These are phyloP conservation scores for Drosophila meridionalis DNA, from an alignment of 2,888 invertebrate species.

Conservation along the genomic window DNA sequence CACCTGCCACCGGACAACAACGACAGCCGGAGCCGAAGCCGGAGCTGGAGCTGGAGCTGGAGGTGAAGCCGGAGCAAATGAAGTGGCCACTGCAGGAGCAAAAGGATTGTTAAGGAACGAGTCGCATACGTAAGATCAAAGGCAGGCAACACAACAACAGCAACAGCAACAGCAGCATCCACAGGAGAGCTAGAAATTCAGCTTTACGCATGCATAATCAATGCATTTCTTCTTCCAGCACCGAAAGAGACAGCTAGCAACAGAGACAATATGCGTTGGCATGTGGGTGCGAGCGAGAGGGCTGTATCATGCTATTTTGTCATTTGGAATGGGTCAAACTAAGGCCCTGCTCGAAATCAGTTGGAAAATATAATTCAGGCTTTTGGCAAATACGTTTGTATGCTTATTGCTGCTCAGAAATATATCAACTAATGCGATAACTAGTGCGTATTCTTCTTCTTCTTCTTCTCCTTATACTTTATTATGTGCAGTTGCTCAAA, in stretches of 20 bases:
- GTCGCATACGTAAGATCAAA: slow-evolving; percentile 52
- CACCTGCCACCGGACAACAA: slow-evolving; percentile 34
- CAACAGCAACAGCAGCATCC: slow-evolving; percentile 20
- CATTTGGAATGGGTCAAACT: slow-evolving; percentile 7
- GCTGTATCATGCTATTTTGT: neutral
- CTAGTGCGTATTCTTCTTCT: neutral
- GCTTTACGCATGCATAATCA: slow-evolving; percentile 79
- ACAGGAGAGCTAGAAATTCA: slow-evolving; percentile 54
- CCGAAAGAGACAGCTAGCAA: slow-evolving; percentile 18
- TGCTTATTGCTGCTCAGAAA: slow-evolving; percentile 26
- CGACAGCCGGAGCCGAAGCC: neutral
- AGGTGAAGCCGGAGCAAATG: neutral
- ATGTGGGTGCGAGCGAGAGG: slow-evolving; percentile 9
- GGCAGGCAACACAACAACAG: slow-evolving; percentile 24
- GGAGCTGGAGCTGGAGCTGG: too few relatives aligned
- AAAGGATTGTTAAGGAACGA: slow-evolving; percentile 39
- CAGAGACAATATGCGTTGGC: neutral
- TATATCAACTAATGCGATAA: slow-evolving; percentile 3
- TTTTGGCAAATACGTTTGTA: slow-evolving; percentile 46
- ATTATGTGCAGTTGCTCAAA: slow-evolving; percentile 1
- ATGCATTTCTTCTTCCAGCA: slow-evolving; percentile 72
- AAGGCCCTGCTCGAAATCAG: slow-evolving; percentile 59
- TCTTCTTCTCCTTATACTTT: neutral
- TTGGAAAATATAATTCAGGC: slow-evolving; percentile 69
- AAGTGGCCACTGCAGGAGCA: slow-evolving; percentile 5